Evolutionary conservation across 2,113 vertebrate genomes (phyloP).

Genomic region (Mionectes macconnelli): DNA sequence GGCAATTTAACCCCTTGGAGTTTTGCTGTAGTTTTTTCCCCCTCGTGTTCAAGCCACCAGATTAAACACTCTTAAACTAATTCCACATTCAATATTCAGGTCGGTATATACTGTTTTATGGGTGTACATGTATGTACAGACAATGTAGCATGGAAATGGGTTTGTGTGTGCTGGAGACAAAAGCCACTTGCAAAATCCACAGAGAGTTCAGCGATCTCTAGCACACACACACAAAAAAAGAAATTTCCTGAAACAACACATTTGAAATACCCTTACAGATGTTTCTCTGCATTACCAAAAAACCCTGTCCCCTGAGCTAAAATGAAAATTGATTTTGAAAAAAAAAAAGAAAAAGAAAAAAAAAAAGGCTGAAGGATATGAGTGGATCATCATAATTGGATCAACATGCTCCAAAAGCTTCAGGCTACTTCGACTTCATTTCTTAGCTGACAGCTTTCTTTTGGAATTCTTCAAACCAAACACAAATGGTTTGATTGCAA

Average conservation of each 20-base stretch:
- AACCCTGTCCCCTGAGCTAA: slow-evolving; percentile 59
- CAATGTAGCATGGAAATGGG: neutral
- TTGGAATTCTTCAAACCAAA: slow-evolving; percentile 74
- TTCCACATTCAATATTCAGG: neutral
- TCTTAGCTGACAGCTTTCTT: slow-evolving; percentile 74
- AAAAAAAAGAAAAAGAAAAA: neutral
- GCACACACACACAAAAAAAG: slow-evolving; percentile 8
- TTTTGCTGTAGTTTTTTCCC: neutral
- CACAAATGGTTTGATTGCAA: slow-evolving; percentile 73
- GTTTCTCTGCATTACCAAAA: slow-evolving; percentile 62
- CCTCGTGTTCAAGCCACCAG: neutral
- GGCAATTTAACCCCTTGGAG: neutral
- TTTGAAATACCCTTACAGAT: slow-evolving; percentile 68
- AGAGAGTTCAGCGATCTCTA: slow-evolving; percentile 17
- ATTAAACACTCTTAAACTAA: neutral
- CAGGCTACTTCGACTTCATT: slow-evolving; percentile 72
- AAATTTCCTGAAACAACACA: slow-evolving; percentile 71
- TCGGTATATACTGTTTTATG: neutral
- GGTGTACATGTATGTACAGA: neutral
- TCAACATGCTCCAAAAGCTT: slow-evolving; percentile 72
- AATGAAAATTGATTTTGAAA: slow-evolving; percentile 78
- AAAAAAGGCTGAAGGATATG: slow-evolving; percentile 66
- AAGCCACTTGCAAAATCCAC: neutral
- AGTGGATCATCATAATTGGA: slow-evolving; percentile 77
- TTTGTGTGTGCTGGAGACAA: neutral